Conservation (phyloP, 2,113 vertebrate genomes). For the Euleptes europaea region DNA sequence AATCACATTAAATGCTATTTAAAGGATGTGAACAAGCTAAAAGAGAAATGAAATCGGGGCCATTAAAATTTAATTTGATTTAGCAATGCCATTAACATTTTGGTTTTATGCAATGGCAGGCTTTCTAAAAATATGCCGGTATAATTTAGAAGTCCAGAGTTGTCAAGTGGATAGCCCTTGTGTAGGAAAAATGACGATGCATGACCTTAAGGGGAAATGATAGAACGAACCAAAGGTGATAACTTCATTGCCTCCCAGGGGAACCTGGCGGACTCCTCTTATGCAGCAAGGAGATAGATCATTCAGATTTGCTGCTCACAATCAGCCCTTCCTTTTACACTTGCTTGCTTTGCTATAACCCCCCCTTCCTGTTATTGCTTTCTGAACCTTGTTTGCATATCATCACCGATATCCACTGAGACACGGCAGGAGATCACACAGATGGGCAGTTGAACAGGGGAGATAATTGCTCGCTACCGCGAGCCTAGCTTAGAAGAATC, state of each 20-base stretch:
- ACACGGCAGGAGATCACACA: not conserved
- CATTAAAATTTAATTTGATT: conserved; percentile 73
- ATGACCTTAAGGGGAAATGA: conserved; percentile 34
- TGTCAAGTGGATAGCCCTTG: conserved; percentile 30
- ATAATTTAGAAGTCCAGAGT: conserved; percentile 46
- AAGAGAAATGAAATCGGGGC: conserved; percentile 57
- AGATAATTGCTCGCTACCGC: not conserved
- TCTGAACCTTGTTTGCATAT: conserved; percentile 3
- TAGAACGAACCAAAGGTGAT: conserved; percentile 13
- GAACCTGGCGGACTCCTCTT: conserved; percentile 9
- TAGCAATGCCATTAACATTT: conserved; percentile 64
- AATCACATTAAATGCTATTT: conserved; percentile 61
- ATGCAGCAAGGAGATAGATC: not conserved
- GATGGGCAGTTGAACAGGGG: not conserved
- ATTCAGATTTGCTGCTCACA: not conserved
- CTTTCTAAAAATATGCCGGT: conserved; percentile 61
- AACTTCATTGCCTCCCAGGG: conserved; percentile 6
- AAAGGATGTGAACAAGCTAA: conserved; percentile 49
- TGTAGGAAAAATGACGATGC: conserved; percentile 10
- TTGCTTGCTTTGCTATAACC: not conserved
- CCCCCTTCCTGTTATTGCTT: not conserved
- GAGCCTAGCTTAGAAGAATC: conserved; percentile 5
- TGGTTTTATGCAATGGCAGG: conserved; percentile 56
- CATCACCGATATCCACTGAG: not conserved
- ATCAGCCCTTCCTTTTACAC: not conserved